These are phyloP conservation scores for Tanypteryx hageni DNA, from an alignment of 2,888 invertebrate species.

Conservation along the genomic window DNA sequence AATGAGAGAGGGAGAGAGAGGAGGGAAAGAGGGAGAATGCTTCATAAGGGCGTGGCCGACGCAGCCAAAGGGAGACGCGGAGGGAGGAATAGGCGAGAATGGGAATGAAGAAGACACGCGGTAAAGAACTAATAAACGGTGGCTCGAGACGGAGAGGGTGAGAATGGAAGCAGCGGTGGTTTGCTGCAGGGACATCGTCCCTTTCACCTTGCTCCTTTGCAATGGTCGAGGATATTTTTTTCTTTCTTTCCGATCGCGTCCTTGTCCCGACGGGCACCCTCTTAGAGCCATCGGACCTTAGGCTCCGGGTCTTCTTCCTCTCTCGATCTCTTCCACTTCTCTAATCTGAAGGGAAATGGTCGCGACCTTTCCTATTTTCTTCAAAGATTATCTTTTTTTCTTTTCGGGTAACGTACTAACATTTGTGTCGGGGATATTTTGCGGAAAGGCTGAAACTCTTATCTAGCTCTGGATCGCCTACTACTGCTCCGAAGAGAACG, in stretches of 20 bases:
- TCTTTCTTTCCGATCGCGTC: not conserved
- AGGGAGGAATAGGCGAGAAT: not conserved
- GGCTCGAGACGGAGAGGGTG: not conserved
- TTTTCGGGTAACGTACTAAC: not conserved
- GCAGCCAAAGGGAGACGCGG: not conserved
- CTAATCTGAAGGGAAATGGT: not conserved
- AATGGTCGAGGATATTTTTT: not conserved
- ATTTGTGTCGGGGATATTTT: not conserved
- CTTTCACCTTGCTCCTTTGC: not conserved
- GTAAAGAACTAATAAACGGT: not conserved
- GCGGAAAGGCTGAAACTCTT: not conserved
- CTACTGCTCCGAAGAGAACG: not conserved
- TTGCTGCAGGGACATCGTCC: not conserved
- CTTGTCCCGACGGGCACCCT: not conserved
- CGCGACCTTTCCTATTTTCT: not conserved
- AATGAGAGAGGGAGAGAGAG: not conserved
- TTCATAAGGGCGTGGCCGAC: not conserved
- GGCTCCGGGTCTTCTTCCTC: not conserved
- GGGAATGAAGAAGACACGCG: not conserved
- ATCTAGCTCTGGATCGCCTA: not conserved
- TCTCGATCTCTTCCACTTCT: not conserved
- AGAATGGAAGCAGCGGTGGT: not conserved
- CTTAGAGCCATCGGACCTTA: not conserved
- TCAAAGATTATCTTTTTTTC: not conserved
- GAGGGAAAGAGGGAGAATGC: not conserved